These are phyloP conservation scores for Branchinecta lynchi DNA, from an alignment of 1,140 invertebrate species.

Conservation along the genomic window DNA sequence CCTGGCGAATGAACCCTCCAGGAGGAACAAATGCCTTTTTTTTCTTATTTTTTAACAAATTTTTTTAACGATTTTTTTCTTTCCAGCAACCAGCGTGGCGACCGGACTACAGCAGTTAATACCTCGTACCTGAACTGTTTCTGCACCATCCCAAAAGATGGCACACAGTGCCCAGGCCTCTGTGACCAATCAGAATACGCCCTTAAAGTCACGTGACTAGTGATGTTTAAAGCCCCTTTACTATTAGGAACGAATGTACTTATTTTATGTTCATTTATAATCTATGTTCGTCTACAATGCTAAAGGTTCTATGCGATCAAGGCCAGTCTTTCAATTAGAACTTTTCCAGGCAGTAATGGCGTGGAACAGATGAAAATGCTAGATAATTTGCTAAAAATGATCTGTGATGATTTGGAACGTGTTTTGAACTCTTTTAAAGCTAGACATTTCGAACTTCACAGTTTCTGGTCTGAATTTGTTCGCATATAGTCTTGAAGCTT, in stretches of 20 bases:
- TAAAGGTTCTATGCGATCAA: neutral
- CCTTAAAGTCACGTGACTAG: neutral
- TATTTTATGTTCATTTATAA: neutral
- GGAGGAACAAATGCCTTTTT: neutral
- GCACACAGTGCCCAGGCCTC: neutral
- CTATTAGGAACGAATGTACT: neutral
- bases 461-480: no score
- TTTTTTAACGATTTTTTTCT: neutral
- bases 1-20: neutral
- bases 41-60: neutral
- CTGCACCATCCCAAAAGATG: no score
- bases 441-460: no score
- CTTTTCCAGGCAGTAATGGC: no score
- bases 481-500: no score
- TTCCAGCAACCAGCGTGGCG: slow-evolving; percentile 1
- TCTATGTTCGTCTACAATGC: neutral
- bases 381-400: no score
- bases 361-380: no score
- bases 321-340: no score
- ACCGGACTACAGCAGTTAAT: neutral
- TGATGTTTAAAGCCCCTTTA: neutral
- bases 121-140: neutral
- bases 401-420: no score
- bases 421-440: no score
- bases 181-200: neutral